Conservation (phyloP, 2,797 vertebrate species). For the Gymnoscopelus microlampas region DNA sequence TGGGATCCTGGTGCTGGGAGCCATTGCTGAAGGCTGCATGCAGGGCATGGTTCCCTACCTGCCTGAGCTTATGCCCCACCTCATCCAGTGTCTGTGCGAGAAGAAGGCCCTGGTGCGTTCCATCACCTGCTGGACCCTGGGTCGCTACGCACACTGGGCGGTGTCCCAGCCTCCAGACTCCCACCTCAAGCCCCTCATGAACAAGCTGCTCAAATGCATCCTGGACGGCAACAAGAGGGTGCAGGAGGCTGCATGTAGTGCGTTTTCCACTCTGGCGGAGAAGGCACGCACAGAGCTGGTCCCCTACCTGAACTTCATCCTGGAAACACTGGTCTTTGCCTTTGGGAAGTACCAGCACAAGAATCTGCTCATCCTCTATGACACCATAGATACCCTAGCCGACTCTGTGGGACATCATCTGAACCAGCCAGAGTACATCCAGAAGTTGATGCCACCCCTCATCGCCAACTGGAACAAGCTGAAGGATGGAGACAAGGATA, state of each 20-base stretch:
- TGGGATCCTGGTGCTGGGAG: conserved; percentile 86
- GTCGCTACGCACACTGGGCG: conserved; percentile 89
- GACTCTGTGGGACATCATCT: conserved; percentile 89
- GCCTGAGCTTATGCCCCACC: conserved; percentile 85
- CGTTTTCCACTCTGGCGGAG: no score
- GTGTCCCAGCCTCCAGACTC: conserved; percentile 83
- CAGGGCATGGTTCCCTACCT: conserved; percentile 88
- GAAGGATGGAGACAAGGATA: conserved; percentile 88
- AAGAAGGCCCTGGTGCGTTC: conserved; percentile 88
- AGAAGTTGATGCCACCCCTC: conserved; percentile 88
- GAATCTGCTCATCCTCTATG: conserved; percentile 87
- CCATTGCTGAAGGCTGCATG: conserved; percentile 88
- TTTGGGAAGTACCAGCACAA: conserved; percentile 90
- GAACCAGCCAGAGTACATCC: conserved; percentile 89
- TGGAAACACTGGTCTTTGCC: conserved; percentile 88
- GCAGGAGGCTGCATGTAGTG: no score
- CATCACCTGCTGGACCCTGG: conserved; percentile 88
- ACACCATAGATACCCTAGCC: conserved; percentile 86
- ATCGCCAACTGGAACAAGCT: conserved; percentile 91
- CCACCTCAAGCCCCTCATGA: conserved; percentile 88
- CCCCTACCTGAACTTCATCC: conserved; percentile 87
- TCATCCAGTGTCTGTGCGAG: conserved; percentile 55
- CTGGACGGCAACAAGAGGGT: conserved; percentile 86
- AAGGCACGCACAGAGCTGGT: conserved; percentile 82
- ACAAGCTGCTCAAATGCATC: conserved; percentile 86